phyloP scores from a whole-genome alignment of 2,113 vertebrate genomes.

The Vidua chalybeata region DNA sequence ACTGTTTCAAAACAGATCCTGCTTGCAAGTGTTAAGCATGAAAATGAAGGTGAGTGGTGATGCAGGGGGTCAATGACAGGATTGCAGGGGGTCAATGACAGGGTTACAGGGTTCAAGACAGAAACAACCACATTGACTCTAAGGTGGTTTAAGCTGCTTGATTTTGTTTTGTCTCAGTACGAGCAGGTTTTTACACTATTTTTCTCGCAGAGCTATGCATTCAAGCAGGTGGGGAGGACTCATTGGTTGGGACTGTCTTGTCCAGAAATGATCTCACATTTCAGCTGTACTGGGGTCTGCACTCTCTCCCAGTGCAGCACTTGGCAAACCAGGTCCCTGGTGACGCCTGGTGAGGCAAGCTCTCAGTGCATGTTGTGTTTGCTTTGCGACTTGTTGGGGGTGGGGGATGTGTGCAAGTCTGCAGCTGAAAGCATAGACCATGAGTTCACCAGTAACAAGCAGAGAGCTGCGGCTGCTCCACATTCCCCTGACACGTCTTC shows the following conservation, averaged over 20 bases:
- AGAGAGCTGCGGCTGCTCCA: not conserved
- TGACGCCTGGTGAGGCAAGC: fast-evolving
- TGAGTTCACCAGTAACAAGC: fast-evolving
- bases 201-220: not conserved
- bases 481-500: not conserved
- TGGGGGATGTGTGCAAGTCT: no score
- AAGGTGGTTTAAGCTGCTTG: not conserved
- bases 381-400: not conserved
- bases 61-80: fast-evolving
- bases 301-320: fast-evolving
- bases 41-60: not conserved
- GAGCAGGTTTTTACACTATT: not conserved
- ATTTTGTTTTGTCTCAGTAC: not conserved
- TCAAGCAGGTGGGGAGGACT: fast-evolving
- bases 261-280: not conserved
- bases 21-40: not conserved
- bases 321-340: not conserved
- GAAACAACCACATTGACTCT: fast-evolving
- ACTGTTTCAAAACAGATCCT: not conserved
- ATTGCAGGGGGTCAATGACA: no score
- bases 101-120: fast-evolving
- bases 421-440: not conserved
- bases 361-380: fast-evolving
- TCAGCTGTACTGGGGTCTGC: not conserved
- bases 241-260: fast-evolving